Evolutionary conservation across 2,113 vertebrate genomes (phyloP).

Genomic region (Psettodes erumei): DNA sequence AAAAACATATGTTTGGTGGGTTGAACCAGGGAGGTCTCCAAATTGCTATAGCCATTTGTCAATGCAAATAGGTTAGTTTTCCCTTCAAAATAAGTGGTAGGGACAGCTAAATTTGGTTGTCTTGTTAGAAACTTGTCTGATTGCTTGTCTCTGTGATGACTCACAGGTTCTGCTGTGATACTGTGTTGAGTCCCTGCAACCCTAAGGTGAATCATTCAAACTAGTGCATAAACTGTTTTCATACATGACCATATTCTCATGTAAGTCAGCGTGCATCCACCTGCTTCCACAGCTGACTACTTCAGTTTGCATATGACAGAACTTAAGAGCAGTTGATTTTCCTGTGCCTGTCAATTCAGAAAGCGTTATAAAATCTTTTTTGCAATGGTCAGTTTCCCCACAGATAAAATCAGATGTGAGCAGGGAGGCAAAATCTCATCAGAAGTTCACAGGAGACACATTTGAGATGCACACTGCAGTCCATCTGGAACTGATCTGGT

Average conservation of each 20-base stretch:
- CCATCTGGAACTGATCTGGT: conserved; percentile 44
- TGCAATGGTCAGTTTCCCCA: conserved; percentile 8
- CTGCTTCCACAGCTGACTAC: neutral
- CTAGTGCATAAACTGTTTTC: conserved; percentile 9
- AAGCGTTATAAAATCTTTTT: conserved; percentile 11
- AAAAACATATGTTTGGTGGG: neutral
- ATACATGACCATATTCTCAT: neutral
- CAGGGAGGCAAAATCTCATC: conserved; percentile 31
- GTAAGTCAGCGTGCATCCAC: neutral
- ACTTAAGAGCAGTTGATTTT: conserved; percentile 10
- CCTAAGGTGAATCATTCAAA: conserved; percentile 2
- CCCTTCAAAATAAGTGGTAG: neutral
- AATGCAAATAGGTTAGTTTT: conserved; percentile 5
- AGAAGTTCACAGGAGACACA: conserved; percentile 35
- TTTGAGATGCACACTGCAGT: conserved; percentile 32
- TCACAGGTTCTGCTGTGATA: neutral
- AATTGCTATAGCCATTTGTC: neutral
- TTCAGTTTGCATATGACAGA: neutral
- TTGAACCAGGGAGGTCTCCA: neutral
- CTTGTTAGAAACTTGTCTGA: conserved; percentile 26
- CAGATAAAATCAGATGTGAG: conserved; percentile 47
- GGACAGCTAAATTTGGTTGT: neutral
- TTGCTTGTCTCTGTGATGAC: conserved; percentile 4
- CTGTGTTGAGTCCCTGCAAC: neutral
- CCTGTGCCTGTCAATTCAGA: neutral